These are phyloP conservation scores for Yasuhikotakia modesta DNA, from an alignment of 2,797 vertebrate species.

Conservation along the genomic window DNA sequence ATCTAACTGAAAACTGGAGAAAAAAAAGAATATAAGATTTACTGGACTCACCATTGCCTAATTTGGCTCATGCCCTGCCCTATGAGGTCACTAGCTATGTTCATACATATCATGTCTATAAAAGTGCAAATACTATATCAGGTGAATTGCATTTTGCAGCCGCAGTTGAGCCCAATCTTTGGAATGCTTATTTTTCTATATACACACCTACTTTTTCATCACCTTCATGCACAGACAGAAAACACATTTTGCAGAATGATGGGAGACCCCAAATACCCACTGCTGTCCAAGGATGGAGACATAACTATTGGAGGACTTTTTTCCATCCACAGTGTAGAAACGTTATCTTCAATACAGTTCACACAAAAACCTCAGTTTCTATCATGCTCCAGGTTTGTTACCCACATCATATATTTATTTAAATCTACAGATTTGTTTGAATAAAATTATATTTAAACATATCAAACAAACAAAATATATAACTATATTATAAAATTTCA, in stretches of 20 bases:
- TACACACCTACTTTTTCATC: conserved; percentile 39
- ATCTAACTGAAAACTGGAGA: no score
- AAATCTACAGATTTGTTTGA: no score
- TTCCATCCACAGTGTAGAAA: conserved; percentile 59
- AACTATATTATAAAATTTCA: no score
- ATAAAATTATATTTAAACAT: neutral
- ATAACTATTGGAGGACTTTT: conserved; percentile 50
- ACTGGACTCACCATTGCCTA: neutral
- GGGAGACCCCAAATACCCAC: conserved; percentile 36
- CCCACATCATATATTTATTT: no score
- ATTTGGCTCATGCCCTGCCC: neutral
- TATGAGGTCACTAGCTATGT: neutral
- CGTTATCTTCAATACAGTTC: conserved; percentile 63
- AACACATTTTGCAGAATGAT: conserved; percentile 64
- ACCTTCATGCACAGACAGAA: conserved; percentile 41
- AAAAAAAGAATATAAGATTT: no score
- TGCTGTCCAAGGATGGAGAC: conserved; percentile 47
- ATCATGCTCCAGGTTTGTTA: conserved; percentile 68
- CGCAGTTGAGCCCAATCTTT: conserved; percentile 10
- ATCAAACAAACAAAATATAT: no score
- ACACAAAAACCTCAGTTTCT: conserved; percentile 67
- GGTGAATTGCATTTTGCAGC: no score
- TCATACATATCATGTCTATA: conserved; percentile 34
- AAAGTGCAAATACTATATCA: neutral
- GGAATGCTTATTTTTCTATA: conserved; percentile 54